Evolutionary conservation across 2,888 invertebrate species (phyloP).

Genomic region (Pasiphila rectangulata): DNA sequence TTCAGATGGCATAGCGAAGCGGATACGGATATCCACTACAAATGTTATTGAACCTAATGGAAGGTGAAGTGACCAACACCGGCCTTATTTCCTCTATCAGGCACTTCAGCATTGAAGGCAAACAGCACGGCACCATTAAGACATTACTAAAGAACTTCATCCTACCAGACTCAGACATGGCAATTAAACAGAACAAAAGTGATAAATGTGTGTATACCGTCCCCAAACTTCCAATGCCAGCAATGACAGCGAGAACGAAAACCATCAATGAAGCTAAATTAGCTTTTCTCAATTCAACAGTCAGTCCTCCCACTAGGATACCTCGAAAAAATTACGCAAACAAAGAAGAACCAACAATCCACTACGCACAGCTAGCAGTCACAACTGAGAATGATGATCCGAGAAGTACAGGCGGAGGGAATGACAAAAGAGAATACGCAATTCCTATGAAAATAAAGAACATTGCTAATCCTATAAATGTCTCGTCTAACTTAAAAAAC

Average conservation of each 20-base stretch:
- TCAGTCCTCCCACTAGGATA: constrained; percentile 34
- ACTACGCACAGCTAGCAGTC: constrained; percentile 71
- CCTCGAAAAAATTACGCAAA: constrained; percentile 32
- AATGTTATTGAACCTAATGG: constrained; percentile 71
- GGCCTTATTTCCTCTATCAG: constrained; percentile 64
- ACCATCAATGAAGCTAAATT: constrained; percentile 65
- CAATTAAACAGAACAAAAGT: constrained; percentile 67
- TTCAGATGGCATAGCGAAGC: constrained; percentile 74
- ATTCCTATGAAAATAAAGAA: constrained; percentile 42
- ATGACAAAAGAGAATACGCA: constrained; percentile 34
- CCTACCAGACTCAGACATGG: constrained; percentile 66
- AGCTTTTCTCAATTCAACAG: constrained; percentile 65
- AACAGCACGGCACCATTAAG: constrained; percentile 65
- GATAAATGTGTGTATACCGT: constrained; percentile 65
- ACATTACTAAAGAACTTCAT: constrained; percentile 67
- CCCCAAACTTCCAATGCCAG: constrained; percentile 55
- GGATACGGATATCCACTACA: constrained; percentile 56
- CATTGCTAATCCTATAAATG: constrained; percentile 39
- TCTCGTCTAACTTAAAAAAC: constrained; percentile 51
- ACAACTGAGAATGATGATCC: constrained; percentile 68
- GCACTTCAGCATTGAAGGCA: constrained; percentile 56
- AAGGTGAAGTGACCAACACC: constrained; percentile 63
- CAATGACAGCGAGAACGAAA: constrained; percentile 54
- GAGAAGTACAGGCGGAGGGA: constrained; percentile 74
- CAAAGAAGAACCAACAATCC: constrained; percentile 50